phyloP scores from a whole-genome alignment of 2,113 vertebrate genomes.

The Elaphurus davidianus region DNA sequence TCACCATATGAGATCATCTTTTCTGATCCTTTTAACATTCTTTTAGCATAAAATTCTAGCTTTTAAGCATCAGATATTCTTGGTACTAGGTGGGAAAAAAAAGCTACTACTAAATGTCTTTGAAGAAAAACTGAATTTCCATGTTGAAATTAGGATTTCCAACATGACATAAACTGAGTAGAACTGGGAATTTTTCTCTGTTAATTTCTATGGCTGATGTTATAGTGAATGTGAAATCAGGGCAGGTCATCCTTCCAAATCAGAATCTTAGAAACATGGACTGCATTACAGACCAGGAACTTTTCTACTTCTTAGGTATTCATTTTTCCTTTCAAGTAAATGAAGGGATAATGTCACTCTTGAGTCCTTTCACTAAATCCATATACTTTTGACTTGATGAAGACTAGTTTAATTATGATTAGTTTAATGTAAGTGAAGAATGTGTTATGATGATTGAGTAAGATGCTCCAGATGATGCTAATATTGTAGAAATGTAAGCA shows the following conservation, averaged over 20 bases:
- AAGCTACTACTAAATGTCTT: not conserved
- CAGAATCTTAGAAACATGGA: not conserved
- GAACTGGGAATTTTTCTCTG: not conserved
- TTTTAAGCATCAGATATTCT: not conserved
- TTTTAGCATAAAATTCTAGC: not conserved
- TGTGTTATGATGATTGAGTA: not conserved
- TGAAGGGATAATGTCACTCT: not conserved
- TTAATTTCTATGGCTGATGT: not conserved
- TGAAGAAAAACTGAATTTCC: not conserved
- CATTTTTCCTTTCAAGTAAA: not conserved
- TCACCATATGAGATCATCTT: not conserved
- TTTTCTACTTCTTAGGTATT: not conserved
- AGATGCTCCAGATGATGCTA: not conserved
- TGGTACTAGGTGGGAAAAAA: not conserved
- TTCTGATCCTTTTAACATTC: not conserved
- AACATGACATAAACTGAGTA: not conserved
- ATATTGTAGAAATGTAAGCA: not conserved
- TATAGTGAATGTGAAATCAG: not conserved
- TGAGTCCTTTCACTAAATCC: not conserved
- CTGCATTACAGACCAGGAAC: not conserved
- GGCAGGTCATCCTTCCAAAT: not conserved
- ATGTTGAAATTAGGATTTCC: not conserved
- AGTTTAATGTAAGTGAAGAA: not conserved
- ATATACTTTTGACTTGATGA: not conserved
- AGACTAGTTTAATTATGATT: not conserved